Evolutionary conservation across 2,888 invertebrate species (phyloP).

Genomic region (Steinernema scapterisci): DNA sequence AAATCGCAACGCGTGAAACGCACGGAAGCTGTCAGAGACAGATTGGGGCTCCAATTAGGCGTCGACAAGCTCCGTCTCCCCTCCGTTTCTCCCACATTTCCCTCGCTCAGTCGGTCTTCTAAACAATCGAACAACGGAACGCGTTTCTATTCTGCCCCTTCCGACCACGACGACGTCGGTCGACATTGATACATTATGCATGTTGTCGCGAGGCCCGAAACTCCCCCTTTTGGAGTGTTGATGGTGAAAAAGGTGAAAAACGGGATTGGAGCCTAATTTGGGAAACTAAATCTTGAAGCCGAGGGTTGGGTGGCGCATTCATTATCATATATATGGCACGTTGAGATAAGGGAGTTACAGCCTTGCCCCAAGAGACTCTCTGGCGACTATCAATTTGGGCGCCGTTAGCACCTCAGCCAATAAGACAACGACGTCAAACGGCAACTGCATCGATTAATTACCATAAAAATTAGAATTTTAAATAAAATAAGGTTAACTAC

Average conservation of each 20-base stretch:
- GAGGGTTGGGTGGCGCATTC: not conserved
- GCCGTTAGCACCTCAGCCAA: slow-evolving; percentile 24
- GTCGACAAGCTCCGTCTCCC: slow-evolving; percentile 29
- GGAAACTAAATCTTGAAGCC: not conserved
- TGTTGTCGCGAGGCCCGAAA: slow-evolving; percentile 17
- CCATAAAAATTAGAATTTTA: slow-evolving; percentile 28
- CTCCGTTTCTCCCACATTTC: slow-evolving; percentile 17
- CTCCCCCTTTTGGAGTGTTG: not conserved
- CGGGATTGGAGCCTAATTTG: not conserved
- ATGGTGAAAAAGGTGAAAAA: not conserved
- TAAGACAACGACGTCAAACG: not conserved
- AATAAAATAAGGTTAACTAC: not conserved
- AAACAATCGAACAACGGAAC: slow-evolving; percentile 29
- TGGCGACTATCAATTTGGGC: slow-evolving; percentile 8
- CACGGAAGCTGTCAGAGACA: slow-evolving; percentile 31
- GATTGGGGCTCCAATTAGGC: slow-evolving; percentile 32
- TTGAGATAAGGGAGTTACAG: slow-evolving; percentile 24
- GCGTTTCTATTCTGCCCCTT: slow-evolving; percentile 17
- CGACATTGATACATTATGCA: slow-evolving; percentile 32
- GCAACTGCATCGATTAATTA: slow-evolving; percentile 2
- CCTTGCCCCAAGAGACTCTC: not conserved
- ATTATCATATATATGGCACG: slow-evolving; percentile 28
- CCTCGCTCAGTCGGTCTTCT: not conserved
- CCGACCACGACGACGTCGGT: not conserved
- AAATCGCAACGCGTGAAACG: slow-evolving; percentile 32